Conservation (phyloP, 2,113 vertebrate genomes). For the Triplophysa rosa region DNA sequence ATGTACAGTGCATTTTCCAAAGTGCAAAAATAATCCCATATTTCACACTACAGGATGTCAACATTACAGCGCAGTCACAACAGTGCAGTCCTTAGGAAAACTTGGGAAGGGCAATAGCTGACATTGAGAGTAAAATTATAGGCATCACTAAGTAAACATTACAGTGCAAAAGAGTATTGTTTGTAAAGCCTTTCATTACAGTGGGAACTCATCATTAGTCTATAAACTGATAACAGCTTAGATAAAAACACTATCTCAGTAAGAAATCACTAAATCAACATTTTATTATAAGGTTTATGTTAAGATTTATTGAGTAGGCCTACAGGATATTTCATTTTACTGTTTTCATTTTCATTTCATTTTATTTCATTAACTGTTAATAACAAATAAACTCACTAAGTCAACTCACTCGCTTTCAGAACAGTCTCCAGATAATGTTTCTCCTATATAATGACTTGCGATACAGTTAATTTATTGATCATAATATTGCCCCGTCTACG, state of each 20-base stretch:
- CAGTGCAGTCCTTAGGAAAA: too few species aligned
- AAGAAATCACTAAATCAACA: too few species aligned
- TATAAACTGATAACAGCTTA: background rate
- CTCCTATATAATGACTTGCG: too few species aligned
- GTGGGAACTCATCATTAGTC: background rate
- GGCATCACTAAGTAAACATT: background rate
- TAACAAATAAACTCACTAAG: too few species aligned
- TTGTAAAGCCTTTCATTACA: background rate
- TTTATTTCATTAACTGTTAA: too few species aligned
- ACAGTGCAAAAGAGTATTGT: background rate
- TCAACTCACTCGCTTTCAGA: background rate
- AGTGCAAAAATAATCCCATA: conserved; percentile 12
- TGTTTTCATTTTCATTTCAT: too few species aligned
- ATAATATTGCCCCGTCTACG: background rate
- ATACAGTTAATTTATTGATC: background rate
- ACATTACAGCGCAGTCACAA: background rate
- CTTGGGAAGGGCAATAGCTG: background rate
- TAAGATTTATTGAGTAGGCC: too few species aligned
- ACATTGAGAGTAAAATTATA: background rate
- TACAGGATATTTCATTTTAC: too few species aligned
- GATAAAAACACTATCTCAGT: too few species aligned
- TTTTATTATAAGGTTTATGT: too few species aligned
- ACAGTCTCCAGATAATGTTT: too few species aligned
- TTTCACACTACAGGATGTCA: conserved; percentile 2
- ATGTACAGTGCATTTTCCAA: background rate